Evolutionary conservation across 2,113 vertebrate species (phyloP).

Genomic region (Meleagris gallopavo): DNA sequence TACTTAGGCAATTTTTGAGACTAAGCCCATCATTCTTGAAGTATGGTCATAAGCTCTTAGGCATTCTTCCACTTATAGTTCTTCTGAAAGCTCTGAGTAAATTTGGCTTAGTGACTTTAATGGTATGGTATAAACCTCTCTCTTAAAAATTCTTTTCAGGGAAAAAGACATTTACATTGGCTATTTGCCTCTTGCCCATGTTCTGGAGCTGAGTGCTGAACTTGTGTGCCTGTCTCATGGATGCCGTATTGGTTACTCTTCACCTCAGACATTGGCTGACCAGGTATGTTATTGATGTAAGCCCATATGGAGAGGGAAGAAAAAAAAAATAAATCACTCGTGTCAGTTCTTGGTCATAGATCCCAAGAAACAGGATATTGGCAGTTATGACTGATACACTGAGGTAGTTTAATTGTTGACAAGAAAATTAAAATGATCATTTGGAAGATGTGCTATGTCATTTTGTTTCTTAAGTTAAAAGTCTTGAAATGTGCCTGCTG

Average conservation of each 20-base stretch:
- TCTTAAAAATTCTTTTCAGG: conserved; percentile 71
- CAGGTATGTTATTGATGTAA: conserved; percentile 78
- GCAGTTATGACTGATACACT: neutral
- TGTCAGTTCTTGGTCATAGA: neutral
- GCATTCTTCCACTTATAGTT: neutral
- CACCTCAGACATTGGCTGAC: conserved; percentile 92
- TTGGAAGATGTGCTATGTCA: neutral
- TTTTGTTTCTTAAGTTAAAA: neutral
- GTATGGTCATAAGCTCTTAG: neutral
- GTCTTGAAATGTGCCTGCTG: neutral
- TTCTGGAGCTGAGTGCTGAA: conserved; percentile 94
- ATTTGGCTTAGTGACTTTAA: neutral
- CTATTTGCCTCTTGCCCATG: conserved; percentile 94
- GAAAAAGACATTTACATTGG: conserved; percentile 92
- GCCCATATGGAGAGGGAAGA: rapidly evolving
- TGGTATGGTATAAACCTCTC: neutral
- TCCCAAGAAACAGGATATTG: neutral
- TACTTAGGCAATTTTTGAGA: neutral
- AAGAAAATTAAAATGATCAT: neutral
- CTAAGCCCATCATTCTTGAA: rapidly evolving
- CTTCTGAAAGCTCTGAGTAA: neutral
- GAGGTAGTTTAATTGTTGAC: neutral
- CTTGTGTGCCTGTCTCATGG: conserved; percentile 90
- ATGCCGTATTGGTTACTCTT: conserved; percentile 93
- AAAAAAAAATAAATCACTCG: neutral